Conservation (phyloP, 2,113 vertebrate species). For the Pao palembangensis region DNA sequence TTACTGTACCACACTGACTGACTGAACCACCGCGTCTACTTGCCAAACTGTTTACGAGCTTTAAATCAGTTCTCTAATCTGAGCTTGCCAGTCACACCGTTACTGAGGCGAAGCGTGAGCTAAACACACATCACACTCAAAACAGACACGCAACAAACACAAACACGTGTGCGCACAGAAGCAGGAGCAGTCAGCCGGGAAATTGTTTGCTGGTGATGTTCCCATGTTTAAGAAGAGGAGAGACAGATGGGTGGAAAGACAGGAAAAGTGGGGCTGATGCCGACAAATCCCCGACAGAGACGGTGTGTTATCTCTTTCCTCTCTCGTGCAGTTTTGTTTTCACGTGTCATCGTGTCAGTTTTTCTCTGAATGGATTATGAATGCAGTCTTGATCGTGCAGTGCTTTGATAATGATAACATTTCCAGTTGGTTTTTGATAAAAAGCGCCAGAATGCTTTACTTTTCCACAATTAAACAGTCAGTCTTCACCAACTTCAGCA, state of each 20-base stretch:
- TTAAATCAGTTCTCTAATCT: slow-evolving; percentile 66
- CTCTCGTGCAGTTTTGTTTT: slow-evolving; percentile 24
- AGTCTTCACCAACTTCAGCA: too few relatives aligned
- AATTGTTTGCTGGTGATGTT: slow-evolving; percentile 46
- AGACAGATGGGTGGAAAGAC: slow-evolving; percentile 17
- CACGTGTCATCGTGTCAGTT: slow-evolving; percentile 16
- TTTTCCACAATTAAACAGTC: too few relatives aligned
- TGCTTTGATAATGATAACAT: neutral
- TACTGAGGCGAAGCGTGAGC: slow-evolving; percentile 12
- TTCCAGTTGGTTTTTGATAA: too few relatives aligned
- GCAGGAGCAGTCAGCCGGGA: slow-evolving; percentile 47
- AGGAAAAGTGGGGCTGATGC: slow-evolving; percentile 21
- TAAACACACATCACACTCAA: slow-evolving; percentile 25
- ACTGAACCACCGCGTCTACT: slow-evolving; percentile 49
- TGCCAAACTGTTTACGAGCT: slow-evolving; percentile 50
- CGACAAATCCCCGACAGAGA: slow-evolving; percentile 48
- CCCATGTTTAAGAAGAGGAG: slow-evolving; percentile 17
- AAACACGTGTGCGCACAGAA: slow-evolving; percentile 22
- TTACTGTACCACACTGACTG: slow-evolving; percentile 2
- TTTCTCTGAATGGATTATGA: slow-evolving; percentile 16
- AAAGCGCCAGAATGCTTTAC: too few relatives aligned
- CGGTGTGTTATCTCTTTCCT: slow-evolving; percentile 28
- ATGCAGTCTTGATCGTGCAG: slow-evolving; percentile 8
- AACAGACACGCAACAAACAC: slow-evolving; percentile 10
- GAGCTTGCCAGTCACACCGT: slow-evolving; percentile 36